Evolutionary conservation across 2,888 invertebrate species (phyloP).

Genomic region (Hemithea aestivaria): DNA sequence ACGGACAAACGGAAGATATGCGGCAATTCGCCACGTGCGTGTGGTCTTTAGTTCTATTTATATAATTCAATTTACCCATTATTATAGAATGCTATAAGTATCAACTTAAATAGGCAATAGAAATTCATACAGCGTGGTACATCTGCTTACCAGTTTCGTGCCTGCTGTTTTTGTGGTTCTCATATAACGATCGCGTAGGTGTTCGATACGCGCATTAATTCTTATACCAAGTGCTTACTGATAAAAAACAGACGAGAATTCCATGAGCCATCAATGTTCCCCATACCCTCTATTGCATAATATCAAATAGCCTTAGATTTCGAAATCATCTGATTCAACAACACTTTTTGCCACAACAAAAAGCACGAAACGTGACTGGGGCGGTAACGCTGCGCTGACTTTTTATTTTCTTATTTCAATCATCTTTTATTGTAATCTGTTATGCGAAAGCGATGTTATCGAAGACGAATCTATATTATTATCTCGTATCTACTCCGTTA

Average conservation of each 20-base stretch:
- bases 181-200: slow-evolving; percentile 19
- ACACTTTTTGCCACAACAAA: slow-evolving; percentile 29
- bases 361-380: slow-evolving; percentile 37
- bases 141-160: slow-evolving; percentile 12
- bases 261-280: slow-evolving; percentile 54
- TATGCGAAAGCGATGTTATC: slow-evolving; percentile 25
- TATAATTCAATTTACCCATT: slow-evolving; percentile 24
- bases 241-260: slow-evolving; percentile 53
- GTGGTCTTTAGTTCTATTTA: slow-evolving; percentile 24
- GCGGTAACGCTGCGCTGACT: slow-evolving; percentile 28
- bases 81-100: slow-evolving; percentile 16
- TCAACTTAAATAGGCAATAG: slow-evolving; percentile 25
- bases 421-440: slow-evolving; percentile 33
- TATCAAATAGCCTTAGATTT: slow-evolving; percentile 43
- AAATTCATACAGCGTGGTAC: slow-evolving; percentile 23
- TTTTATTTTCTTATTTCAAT: slow-evolving; percentile 28
- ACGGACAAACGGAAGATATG: slow-evolving; percentile 15
- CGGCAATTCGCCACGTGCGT: slow-evolving; percentile 15
- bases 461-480: slow-evolving; percentile 15
- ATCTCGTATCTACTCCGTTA: slow-evolving; percentile 8
- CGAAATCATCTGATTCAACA: slow-evolving; percentile 32
- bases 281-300: slow-evolving; percentile 42
- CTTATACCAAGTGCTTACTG: slow-evolving; percentile 9
- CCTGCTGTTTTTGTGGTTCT: slow-evolving; percentile 14
- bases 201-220: slow-evolving; percentile 16